Evolutionary conservation across 2,113 vertebrate species (phyloP).

Genomic region (Ceyx cyanopectus): DNA sequence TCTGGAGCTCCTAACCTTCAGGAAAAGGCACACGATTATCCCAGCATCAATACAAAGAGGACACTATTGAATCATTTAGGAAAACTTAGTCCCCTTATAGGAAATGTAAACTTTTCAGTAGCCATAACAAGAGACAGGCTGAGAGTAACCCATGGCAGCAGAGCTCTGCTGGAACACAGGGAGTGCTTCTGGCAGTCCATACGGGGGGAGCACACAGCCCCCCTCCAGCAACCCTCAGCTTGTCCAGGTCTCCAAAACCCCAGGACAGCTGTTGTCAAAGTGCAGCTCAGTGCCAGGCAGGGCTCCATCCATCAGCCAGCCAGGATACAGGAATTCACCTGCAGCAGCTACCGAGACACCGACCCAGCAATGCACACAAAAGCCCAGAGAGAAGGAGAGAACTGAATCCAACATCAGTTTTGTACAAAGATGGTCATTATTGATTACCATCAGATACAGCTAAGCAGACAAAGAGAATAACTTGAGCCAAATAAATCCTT

Average conservation of each 20-base stretch:
- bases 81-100: not conserved
- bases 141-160: accelerated
- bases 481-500: slow-evolving; percentile 45
- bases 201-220: accelerated
- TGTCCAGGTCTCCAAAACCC: not conserved
- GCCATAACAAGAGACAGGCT: not conserved
- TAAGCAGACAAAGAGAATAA: slow-evolving; percentile 52
- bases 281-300: not conserved
- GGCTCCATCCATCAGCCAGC: not conserved
- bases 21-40: not conserved
- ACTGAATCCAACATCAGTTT: not conserved
- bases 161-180: accelerated
- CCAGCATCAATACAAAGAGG: not conserved
- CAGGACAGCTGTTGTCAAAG: accelerated
- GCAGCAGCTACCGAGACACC: not conserved
- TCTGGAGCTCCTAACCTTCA: not conserved
- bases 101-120: not conserved
- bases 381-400: not conserved
- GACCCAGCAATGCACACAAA: not conserved
- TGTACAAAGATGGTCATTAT: not conserved
- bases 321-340: not conserved
- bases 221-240: not conserved
- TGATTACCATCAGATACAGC: slow-evolving; percentile 19
- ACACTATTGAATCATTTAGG: not conserved
- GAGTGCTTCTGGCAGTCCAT: accelerated